Conservation (phyloP, 2,888 invertebrate species). For the Loripinus fragilis region DNA sequence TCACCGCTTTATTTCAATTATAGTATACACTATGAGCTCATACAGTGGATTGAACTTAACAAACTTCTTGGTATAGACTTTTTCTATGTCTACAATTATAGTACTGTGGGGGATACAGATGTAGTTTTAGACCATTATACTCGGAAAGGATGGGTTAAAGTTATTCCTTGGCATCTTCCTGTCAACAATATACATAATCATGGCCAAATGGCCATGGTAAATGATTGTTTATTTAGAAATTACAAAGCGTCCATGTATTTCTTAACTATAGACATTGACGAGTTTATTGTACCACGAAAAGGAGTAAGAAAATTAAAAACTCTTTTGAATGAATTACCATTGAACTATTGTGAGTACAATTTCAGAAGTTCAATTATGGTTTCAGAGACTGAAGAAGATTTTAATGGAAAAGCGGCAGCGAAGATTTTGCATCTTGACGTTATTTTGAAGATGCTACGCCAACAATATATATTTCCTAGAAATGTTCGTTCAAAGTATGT, state of each 20-base stretch:
- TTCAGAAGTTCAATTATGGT: conserved; percentile 32
- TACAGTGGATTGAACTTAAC: conserved; percentile 45
- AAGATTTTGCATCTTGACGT: conserved; percentile 30
- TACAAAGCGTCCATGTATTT: conserved; percentile 29
- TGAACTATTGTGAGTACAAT: conserved; percentile 34
- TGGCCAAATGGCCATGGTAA: conserved; percentile 36
- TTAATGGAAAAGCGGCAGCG: conserved; percentile 36
- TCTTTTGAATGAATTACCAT: conserved; percentile 27
- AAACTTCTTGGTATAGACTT: conserved; percentile 32
- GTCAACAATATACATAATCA: conserved; percentile 27
- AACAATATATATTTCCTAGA: conserved; percentile 38
- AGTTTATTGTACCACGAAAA: conserved; percentile 38
- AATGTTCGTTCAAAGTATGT: conserved; percentile 41
- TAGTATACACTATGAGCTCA: conserved; percentile 32
- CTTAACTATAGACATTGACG: conserved; percentile 39
- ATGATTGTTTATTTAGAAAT: conserved; percentile 39
- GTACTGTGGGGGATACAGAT: conserved; percentile 32
- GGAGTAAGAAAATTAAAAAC: conserved; percentile 17
- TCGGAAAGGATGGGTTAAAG: conserved; percentile 35
- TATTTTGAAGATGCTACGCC: conserved; percentile 15
- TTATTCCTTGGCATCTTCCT: conserved; percentile 38
- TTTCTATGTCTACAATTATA: conserved; percentile 34
- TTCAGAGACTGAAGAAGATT: conserved; percentile 22
- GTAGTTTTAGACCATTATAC: conserved; percentile 38
- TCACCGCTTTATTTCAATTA: conserved; percentile 38